Conservation (phyloP, 2,113 vertebrate species). For the Nettapus auritus region DNA sequence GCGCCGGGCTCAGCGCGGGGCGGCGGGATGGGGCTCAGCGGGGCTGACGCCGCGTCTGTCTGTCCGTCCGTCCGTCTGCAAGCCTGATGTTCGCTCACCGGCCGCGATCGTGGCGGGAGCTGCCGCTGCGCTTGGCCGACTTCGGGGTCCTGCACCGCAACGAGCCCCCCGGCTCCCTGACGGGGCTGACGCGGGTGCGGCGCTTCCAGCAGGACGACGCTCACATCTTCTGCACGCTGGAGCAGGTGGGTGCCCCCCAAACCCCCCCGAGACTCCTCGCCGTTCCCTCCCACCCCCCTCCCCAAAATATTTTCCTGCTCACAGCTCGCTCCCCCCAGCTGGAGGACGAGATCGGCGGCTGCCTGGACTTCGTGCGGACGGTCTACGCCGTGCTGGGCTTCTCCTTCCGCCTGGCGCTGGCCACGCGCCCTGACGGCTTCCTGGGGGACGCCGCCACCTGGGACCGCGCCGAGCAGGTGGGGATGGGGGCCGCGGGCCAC, state of each 20-base stretch:
- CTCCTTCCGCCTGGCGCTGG: constrained; percentile 87
- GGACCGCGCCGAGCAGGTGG: constrained; percentile 90
- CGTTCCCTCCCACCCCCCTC: no score
- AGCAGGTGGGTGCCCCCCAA: constrained; percentile 79
- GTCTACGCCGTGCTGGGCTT: constrained; percentile 91
- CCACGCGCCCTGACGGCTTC: constrained; percentile 85
- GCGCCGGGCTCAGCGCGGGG: background rate
- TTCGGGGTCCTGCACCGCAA: constrained; percentile 92
- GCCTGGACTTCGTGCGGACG: constrained; percentile 86
- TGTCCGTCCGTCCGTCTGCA: background rate
- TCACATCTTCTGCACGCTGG: constrained; percentile 89
- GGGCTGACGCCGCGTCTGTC: background rate
- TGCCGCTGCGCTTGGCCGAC: constrained; percentile 90
- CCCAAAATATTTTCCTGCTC: no score
- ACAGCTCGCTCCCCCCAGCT: constrained; percentile 71
- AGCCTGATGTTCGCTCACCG: constrained; percentile 94
- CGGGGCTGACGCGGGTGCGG: constrained; percentile 87
- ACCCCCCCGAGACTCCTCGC: no score
- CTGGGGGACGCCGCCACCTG: constrained; percentile 86
- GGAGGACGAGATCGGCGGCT: constrained; percentile 84
- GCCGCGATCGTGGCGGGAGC: constrained; percentile 90
- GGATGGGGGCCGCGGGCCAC: no score
- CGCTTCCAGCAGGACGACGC: constrained; percentile 93
- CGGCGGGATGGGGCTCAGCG: fast-evolving
- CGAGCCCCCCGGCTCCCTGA: constrained; percentile 85